phyloP scores from a whole-genome alignment of 2,797 vertebrate genomes.

The Gymnodraco acuticeps region DNA sequence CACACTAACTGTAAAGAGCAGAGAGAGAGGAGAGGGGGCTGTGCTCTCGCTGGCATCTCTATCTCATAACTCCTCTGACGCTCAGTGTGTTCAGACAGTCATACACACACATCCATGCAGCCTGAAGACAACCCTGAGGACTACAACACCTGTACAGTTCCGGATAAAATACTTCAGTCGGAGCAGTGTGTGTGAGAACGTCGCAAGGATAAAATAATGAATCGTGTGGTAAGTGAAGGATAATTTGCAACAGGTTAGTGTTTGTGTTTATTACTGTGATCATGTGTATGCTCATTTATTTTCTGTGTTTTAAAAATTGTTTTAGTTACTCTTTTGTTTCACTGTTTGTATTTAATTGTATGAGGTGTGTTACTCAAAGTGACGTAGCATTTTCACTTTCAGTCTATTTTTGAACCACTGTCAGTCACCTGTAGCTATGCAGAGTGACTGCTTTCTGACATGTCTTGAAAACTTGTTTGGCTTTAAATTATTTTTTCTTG shows the following conservation, averaged over 20 bases:
- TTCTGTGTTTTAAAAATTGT: not conserved
- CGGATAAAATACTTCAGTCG: constrained; percentile 1
- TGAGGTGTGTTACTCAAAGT: constrained; percentile 25
- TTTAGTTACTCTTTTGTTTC: not conserved
- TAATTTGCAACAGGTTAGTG: constrained; percentile 65
- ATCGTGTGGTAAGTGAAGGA: constrained; percentile 26
- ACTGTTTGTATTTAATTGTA: not conserved
- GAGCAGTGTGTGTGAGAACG: constrained; percentile 23
- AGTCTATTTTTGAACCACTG: constrained; percentile 23
- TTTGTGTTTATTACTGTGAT: constrained; percentile 8
- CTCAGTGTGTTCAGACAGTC: constrained; percentile 35
- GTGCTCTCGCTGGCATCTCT: constrained; percentile 66
- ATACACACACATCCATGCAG: constrained; percentile 13
- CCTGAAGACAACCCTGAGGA: constrained; percentile 45
- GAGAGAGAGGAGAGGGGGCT: constrained; percentile 55
- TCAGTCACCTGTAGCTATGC: constrained; percentile 28
- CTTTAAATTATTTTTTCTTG: not conserved
- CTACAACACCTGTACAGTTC: constrained; percentile 15
- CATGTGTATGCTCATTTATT: not conserved
- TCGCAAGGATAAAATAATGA: constrained; percentile 40
- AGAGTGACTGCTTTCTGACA: not conserved
- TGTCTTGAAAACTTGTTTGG: constrained; percentile 2
- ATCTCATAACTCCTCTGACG: constrained; percentile 65
- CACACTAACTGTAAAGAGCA: constrained; percentile 59
- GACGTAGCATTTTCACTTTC: constrained; percentile 58